phyloP scores from a whole-genome alignment of 2,888 invertebrate species.

The Beris morrisii region DNA sequence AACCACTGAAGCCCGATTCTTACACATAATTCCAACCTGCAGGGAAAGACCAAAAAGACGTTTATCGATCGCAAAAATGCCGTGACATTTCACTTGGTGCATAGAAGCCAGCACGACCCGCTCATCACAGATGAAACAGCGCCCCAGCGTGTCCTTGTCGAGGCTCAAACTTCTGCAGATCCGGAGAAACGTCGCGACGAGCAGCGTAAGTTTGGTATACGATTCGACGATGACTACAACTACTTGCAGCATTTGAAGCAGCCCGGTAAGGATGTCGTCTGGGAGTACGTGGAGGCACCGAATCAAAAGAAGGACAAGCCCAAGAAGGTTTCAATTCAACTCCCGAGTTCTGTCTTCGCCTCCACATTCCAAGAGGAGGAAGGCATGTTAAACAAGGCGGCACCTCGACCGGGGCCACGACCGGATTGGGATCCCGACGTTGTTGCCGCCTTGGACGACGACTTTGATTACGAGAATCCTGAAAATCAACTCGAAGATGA shows the following conservation, averaged over 20 bases:
- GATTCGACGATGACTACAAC: conserved; percentile 93
- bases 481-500: conserved; percentile 88
- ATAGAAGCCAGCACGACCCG: conserved; percentile 93
- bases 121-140: conserved; percentile 84
- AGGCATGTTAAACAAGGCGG: conserved; percentile 60
- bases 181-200: conserved; percentile 65
- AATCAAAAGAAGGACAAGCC: conserved; percentile 48
- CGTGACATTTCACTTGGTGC: conserved; percentile 88
- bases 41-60: conserved; percentile 48
- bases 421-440: conserved; percentile 89
- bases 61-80: conserved; percentile 92
- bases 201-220: conserved; percentile 85
- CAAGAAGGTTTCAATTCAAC: conserved; percentile 55
- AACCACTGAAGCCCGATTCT: no score
- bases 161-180: conserved; percentile 50
- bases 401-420: conserved; percentile 59
- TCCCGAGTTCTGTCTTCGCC: conserved; percentile 88
- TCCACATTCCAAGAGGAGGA: conserved; percentile 83
- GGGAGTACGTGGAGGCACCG: conserved; percentile 55
- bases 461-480: conserved; percentile 83
- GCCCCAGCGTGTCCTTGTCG: conserved; percentile 82
- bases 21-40: no score
- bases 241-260: conserved; percentile 84
- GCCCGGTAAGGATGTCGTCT: conserved; percentile 50
- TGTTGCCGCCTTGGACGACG: conserved; percentile 90